Evolutionary conservation across 92 coral and sea anemone species (phyloP), one percentile per base, ranked within the genome.

Genomic region (Ricordea florida): DNA sequence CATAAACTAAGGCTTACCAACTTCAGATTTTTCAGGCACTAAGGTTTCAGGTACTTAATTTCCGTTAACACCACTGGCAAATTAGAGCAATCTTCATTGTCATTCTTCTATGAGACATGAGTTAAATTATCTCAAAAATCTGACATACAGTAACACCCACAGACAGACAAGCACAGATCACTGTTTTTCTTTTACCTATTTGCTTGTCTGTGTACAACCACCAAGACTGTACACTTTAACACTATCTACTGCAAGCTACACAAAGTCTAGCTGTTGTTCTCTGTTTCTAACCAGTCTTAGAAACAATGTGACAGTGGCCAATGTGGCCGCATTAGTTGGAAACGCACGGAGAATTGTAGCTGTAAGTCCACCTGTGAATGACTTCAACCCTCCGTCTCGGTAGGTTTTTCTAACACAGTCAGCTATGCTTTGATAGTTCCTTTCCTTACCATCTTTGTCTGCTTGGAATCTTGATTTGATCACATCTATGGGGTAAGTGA

Each of bases 311-410:
- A 92, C 97, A 18, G 97, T 94, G 36, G 96, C 93, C 10, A 96
- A 62, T 4, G 99, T 96, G 3, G 99, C 94, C 0, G 99, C 99
- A 76, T 96, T 96, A 10, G 86, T 87, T 37, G 99, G 99, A 63
- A 96, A 96, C 11, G 97, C 97, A 27, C 99, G 56, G 0, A 92
- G 80, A 33, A 96, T 22, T 13, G 99, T 85, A 4, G 99, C 88
- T 10, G 74, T 38, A 36, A 96, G 69, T 23, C 99, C 99, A 6
- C 86, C 89, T 11, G 74, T 59, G 67, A 92, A 96, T 14, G 82
- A 91, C 27, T 26, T 58, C 33, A 80, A 15, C 17, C 99, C 99
- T 41, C 87, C 97, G 14, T 66, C 60, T 15, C 50, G 36, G 69
- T 76, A 92, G 0, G 96, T 86, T 69, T 85, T 73, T 62, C 62